phyloP scores from a whole-genome alignment of 1,140 invertebrate species.

The Eurytemora carolleeae region DNA sequence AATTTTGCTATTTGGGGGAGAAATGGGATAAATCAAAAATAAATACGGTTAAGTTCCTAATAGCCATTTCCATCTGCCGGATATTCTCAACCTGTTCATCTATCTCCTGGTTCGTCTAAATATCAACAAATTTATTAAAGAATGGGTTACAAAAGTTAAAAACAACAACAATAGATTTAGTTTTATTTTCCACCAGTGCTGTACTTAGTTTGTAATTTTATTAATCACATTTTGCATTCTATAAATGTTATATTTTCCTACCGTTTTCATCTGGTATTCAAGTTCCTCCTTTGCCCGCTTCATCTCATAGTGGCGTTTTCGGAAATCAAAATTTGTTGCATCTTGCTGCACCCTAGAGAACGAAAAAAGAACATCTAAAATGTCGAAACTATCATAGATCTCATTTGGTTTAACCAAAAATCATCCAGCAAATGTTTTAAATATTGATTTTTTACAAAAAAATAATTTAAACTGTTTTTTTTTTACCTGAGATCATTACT shows the following conservation, averaged over 20 bases:
- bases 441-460: neutral
- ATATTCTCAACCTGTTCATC: slow-evolving; percentile 10
- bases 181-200: neutral
- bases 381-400: neutral
- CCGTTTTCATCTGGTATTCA: slow-evolving; percentile 11
- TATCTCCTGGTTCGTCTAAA: slow-evolving; percentile 10
- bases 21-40: too few species aligned
- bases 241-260: neutral
- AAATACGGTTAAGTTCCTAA: neutral
- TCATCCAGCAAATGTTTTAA: too few species aligned
- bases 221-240: too few species aligned
- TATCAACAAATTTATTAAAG: neutral
- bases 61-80: slow-evolving; percentile 3
- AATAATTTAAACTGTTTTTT: neutral
- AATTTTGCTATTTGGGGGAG: too few species aligned
- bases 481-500: slow-evolving; percentile 12
- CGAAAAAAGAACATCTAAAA: neutral
- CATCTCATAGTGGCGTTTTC: slow-evolving; percentile 11
- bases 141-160: neutral
- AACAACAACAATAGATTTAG: neutral
- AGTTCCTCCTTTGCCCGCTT: slow-evolving; percentile 12
- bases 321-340: slow-evolving; percentile 14
- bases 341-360: neutral
- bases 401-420: neutral
- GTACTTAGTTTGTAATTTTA: neutral